Base-by-base conservation (phyloP, 2,888 invertebrate species). In the Leptodirus hochenwartii region DNA sequence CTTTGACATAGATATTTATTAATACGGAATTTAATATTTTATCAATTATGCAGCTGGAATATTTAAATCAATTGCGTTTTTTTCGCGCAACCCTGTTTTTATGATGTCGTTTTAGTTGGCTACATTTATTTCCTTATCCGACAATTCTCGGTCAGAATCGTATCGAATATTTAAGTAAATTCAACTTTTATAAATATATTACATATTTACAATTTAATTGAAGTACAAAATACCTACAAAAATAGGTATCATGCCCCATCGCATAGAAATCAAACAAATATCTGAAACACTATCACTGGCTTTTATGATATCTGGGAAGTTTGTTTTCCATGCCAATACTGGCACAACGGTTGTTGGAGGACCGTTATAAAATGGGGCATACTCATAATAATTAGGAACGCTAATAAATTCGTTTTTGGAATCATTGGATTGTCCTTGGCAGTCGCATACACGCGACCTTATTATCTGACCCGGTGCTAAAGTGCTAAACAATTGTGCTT, bases 341-440 rank as follows among this genome's bases (percentile, higher is more conserved):
- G 41, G 36, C 11, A 41, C 27, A 15, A 32, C 32, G 15, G 38
- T 37, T 11, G 39, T 37, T 28, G 41, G 41, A n/a, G 41, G 40
- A 3, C 38, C 41, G 39, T 41, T 41, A 22, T 38, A 41, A 14
- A 37, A 34, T 16, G 39, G 40, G 15, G 34, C 37, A 25, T 41
- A 41, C n/a, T 32, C 30, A 22, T 34, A 34, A 10, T 27, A 17
- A 17, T 28, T 33, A 6, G 20, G 20, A 8, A 20, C 8, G 8
- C 20, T 8, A 20, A 8, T 9, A 8, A 9, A 9, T 9, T 20
- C n/a, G 20, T 12, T 17, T 31, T 32, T 17, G 23, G 23, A 6
- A 34, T 27, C 17, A 25, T 27, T 12, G n/a, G n/a, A n/a, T n/a
- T n/a, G n/a, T 37, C 30, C 14, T 27, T 27, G 5, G 14, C 11